Conservation (phyloP, 2,797 vertebrate genomes). For the Pogoniulus pusillus region DNA sequence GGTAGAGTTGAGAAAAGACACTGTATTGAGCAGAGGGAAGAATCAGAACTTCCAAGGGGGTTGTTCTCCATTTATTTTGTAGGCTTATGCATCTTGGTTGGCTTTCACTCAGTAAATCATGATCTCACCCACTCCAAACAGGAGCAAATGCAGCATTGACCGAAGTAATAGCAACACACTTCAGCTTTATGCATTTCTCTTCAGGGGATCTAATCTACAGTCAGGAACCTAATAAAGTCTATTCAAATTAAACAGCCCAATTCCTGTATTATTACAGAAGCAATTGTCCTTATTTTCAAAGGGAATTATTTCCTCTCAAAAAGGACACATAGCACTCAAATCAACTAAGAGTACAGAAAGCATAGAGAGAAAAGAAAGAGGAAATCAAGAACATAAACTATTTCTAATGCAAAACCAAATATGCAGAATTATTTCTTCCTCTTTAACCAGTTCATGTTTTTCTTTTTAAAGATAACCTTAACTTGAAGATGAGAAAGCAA, state of each 20-base stretch:
- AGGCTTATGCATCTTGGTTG: not conserved
- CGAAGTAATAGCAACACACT: not conserved
- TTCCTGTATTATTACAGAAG: not conserved
- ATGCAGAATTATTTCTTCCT: not conserved
- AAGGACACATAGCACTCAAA: not conserved
- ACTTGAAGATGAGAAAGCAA: not conserved
- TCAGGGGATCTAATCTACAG: not conserved
- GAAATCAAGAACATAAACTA: not conserved
- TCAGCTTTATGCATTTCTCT: not conserved
- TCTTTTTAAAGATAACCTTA: not conserved
- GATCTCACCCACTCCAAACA: not conserved
- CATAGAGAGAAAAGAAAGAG: not conserved
- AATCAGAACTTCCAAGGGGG: fast-evolving
- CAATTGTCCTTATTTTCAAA: not conserved
- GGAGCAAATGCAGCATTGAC: not conserved
- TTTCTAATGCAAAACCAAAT: not conserved
- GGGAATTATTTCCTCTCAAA: not conserved
- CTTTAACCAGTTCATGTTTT: not conserved
- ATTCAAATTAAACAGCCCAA: not conserved
- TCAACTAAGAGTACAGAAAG: not conserved
- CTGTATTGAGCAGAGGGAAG: fast-evolving
- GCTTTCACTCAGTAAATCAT: not conserved
- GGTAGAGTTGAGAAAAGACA: not conserved
- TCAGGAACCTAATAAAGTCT: not conserved
- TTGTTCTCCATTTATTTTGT: fast-evolving